phyloP scores from a whole-genome alignment of 2,888 invertebrate genomes.

The Troides aeacus region DNA sequence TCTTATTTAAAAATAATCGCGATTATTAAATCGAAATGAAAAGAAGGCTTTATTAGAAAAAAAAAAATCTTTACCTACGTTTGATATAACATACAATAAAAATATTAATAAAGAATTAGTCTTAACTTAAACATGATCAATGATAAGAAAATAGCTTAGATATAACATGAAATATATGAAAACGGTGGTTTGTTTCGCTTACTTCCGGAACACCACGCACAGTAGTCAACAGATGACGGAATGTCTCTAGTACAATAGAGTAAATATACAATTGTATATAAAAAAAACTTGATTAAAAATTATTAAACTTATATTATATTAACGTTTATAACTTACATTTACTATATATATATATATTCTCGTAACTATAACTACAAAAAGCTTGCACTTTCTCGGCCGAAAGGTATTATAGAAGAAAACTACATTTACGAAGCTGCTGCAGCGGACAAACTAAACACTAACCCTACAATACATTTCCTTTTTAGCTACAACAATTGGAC shows the following conservation, averaged over 20 bases:
- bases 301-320: background rate
- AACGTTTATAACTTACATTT: conserved; percentile 7
- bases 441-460: conserved; percentile 36
- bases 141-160: conserved; percentile 6
- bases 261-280: conserved; percentile 23
- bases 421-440: conserved; percentile 37
- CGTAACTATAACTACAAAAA: conserved; percentile 19
- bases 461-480: conserved; percentile 7
- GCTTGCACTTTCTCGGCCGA: conserved; percentile 51
- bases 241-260: conserved; percentile 50
- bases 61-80: background rate
- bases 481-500: conserved; percentile 29
- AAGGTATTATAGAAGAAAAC: conserved; percentile 29
- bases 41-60: background rate
- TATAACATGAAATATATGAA: conserved; percentile 8
- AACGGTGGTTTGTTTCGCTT: conserved; percentile 56
- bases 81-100: background rate
- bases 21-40: background rate
- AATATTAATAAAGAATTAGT: background rate
- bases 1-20: background rate
- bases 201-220: conserved; percentile 31
- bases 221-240: conserved; percentile 47
- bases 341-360: conserved; percentile 19
- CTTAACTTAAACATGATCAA: background rate
- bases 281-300: background rate